These are phyloP conservation scores for Diachasma alloeum DNA, from an alignment of 1,140 invertebrate species.

Conservation along the genomic window DNA sequence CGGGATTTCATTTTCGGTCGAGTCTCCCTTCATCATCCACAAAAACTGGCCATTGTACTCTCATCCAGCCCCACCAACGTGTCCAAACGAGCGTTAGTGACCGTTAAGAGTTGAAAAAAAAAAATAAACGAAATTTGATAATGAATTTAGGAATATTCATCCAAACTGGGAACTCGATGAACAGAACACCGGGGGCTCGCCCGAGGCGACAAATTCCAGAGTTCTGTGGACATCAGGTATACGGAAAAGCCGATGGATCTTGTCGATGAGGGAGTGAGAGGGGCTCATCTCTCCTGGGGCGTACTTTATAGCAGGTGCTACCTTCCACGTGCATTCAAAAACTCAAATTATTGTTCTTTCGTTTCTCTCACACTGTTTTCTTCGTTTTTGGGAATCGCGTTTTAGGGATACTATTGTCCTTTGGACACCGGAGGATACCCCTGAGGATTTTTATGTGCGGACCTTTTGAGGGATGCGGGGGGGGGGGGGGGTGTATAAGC, in stretches of 20 bases:
- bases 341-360: constrained; percentile 58
- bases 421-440: constrained; percentile 6
- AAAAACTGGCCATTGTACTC: background rate
- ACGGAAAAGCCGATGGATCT: constrained; percentile 9
- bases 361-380: constrained; percentile 34
- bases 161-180: background rate
- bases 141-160: constrained; percentile 16
- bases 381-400: constrained; percentile 31
- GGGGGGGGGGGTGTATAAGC: constrained; percentile 39
- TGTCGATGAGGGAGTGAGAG: background rate
- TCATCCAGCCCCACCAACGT: background rate
- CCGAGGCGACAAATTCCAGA: constrained; percentile 5
- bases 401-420: constrained; percentile 33
- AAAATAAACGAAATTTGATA: background rate
- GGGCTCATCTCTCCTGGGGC: background rate
- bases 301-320: constrained; percentile 49
- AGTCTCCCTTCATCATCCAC: background rate
- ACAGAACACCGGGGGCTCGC: background rate
- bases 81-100: background rate
- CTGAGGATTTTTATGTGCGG: constrained; percentile 49
- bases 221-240: constrained; percentile 26
- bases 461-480: background rate
- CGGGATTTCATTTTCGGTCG: constrained; percentile 26
- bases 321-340: constrained; percentile 46
- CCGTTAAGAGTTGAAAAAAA: constrained; percentile 3